Base-by-base conservation (phyloP, 2,113 vertebrate genomes). In the Hypocryptadius cinnamomeus region DNA sequence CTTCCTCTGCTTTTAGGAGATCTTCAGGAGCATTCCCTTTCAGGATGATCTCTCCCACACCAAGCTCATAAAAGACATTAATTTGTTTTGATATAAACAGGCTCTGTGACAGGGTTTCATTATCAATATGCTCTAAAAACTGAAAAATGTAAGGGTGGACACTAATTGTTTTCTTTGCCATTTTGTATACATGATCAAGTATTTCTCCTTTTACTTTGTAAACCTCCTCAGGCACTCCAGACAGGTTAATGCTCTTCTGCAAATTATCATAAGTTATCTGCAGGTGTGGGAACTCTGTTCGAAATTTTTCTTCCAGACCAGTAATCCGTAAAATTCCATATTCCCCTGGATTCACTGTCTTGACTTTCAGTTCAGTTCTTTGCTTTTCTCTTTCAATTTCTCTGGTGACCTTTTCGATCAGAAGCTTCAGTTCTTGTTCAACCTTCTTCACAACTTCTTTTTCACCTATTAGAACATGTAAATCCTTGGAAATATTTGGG, bases 161-260 rank as follows among this genome's bases (percentile, higher is more conserved):
- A 35, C 88, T 51, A 65, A 98, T 25, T 5, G 35, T 79, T 94
- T 97, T 98, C n/a, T 90, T 79, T 77, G 78, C 88, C 87, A 99
- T 79, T 66, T 40, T 35, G 13, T 79, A 11, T 24, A 97, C 10
- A 25, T 63, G 82, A n/a, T 98, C 96, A 2, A 96, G 79, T 84
- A 99, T 96, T 15, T 96, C 89, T 70, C 96, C 97, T 90, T 88
- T 98, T 15, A 94, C 94, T 96, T 93, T 92, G 51, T 97, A 96
- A 72, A 98, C 97, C 56, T 99, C 98, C 3, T 97, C 69, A 5
- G 15, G 65, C n/a, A 98, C 28, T 19, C 99, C 99, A 76, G 77
- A 97, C 1, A 99, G 20, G 9, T 15, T 88, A 78, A 99, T 9
- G 13, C 65, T 22, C 3, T 92, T 74, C 83, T 74, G 87, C 3